phyloP scores from a whole-genome alignment of 2,113 vertebrate genomes.

The Psilopsiagon aurifrons region DNA sequence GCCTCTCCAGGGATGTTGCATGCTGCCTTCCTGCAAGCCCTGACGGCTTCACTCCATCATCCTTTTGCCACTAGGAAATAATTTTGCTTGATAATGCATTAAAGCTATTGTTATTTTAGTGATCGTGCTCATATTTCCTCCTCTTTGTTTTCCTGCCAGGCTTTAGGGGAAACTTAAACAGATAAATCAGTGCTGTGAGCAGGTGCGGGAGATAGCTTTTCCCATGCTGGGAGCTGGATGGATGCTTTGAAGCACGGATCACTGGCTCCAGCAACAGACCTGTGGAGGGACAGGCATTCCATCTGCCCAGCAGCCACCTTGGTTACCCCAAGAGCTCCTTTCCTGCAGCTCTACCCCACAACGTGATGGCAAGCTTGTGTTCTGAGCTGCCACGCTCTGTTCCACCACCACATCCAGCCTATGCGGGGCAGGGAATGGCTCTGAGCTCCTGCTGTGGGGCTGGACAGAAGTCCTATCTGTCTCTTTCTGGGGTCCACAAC shows the following conservation, averaged over 20 bases:
- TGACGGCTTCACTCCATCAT: background rate
- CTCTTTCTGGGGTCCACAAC: background rate
- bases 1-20: background rate
- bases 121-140: conserved; percentile 18
- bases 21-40: background rate
- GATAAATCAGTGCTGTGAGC: conserved; percentile 31
- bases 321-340: background rate
- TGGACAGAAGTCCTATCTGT: background rate
- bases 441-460: background rate
- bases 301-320: background rate
- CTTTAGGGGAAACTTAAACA: conserved; percentile 15
- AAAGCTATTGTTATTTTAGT: conserved; percentile 26
- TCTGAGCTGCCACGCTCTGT: background rate
- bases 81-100: conserved; percentile 24
- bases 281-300: background rate
- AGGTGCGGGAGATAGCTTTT: conserved; percentile 12
- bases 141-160: conserved; percentile 58
- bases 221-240: background rate
- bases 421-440: background rate
- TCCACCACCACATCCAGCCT: accelerated
- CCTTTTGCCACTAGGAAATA: conserved; percentile 46
- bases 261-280: background rate
- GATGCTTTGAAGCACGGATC: background rate
- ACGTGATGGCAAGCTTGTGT: accelerated
- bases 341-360: background rate